phyloP scores from a whole-genome alignment of 2,797 vertebrate species.

The Molossus alvarezi region DNA sequence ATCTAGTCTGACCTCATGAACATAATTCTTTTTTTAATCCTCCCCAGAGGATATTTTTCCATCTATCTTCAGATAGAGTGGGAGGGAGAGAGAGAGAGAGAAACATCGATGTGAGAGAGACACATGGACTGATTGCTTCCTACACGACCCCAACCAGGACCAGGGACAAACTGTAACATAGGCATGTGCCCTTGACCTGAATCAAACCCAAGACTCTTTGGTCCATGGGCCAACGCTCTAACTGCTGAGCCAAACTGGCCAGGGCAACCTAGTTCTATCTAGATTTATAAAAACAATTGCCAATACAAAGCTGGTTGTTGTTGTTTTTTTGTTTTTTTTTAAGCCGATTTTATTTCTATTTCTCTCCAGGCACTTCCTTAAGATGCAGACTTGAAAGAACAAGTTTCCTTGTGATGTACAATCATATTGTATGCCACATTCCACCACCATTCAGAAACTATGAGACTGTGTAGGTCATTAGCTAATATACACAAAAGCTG shows the following conservation, averaged over 20 bases:
- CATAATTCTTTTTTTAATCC: background rate
- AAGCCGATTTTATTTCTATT: slow-evolving; percentile 40
- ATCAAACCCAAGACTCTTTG: too few species aligned
- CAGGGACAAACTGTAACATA: too few species aligned
- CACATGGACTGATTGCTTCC: too few species aligned
- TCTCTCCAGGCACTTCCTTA: slow-evolving; percentile 14
- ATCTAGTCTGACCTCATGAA: background rate
- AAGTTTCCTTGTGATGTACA: background rate
- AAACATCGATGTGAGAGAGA: too few species aligned
- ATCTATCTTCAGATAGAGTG: too few species aligned
- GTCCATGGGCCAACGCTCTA: too few species aligned
- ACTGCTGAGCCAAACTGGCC: too few species aligned
- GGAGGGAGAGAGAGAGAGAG: too few species aligned
- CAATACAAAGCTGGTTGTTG: background rate
- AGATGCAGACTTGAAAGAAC: slow-evolving; percentile 24
- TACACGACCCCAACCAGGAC: too few species aligned
- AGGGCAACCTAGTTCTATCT: background rate
- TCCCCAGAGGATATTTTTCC: too few species aligned
- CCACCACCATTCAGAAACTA: background rate
- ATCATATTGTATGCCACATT: background rate
- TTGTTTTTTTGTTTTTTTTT: background rate
- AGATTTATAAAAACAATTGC: slow-evolving; percentile 48
- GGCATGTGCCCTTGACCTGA: too few species aligned
- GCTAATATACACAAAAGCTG: slow-evolving; percentile 3
- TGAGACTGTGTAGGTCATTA: background rate